Evolutionary conservation across 1,140 invertebrate species (phyloP).

Genomic region (Batillaria attramentaria): DNA sequence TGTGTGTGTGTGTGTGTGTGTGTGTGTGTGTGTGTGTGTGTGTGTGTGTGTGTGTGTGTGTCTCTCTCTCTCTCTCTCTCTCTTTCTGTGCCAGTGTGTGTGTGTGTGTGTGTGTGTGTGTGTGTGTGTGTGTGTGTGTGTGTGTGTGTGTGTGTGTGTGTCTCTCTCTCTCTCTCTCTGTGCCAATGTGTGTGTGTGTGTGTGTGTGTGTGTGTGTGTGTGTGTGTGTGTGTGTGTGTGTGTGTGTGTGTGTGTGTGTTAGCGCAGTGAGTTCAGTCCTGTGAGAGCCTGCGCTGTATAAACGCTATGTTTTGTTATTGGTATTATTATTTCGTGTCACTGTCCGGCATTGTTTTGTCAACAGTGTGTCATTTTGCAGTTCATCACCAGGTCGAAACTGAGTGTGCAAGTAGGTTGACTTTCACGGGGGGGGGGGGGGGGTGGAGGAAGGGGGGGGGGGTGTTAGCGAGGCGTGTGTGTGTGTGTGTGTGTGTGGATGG

Average conservation of each 20-base stretch:
- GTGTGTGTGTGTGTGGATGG: background rate
- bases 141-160: background rate
- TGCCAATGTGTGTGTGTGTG: background rate
- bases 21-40: background rate
- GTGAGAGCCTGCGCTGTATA: background rate
- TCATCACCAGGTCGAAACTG: constrained; percentile 8
- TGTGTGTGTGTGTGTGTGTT: background rate
- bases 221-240: background rate
- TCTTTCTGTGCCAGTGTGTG: background rate
- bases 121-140: background rate
- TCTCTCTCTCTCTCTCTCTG: background rate
- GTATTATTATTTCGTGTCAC: no score
- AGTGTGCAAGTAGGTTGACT: background rate
- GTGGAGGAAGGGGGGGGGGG: background rate
- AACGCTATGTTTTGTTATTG: no score
- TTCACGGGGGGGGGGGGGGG: background rate
- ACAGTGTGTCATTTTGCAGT: no score
- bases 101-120: background rate
- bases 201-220: background rate
- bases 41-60: background rate
- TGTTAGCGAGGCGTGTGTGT: background rate
- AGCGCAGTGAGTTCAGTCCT: background rate
- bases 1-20: background rate
- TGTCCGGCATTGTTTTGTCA: no score
- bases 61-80: constrained; percentile 6